Evolutionary conservation across 2,888 invertebrate genomes (phyloP).

Genomic region (Eupithecia exiguata): DNA sequence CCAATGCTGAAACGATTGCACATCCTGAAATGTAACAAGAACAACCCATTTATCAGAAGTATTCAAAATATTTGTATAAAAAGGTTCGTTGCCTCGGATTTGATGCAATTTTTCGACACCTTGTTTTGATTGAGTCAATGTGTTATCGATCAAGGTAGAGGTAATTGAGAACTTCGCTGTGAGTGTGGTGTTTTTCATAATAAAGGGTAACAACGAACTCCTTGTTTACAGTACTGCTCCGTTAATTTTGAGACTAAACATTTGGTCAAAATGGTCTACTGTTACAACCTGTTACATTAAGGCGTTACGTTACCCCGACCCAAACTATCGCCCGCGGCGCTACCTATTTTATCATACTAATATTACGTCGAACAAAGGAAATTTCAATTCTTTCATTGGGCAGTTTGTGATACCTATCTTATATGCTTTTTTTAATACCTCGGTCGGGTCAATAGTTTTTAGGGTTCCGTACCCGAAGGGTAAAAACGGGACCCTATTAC

Average conservation of each 20-base stretch:
- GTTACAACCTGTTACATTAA: background rate
- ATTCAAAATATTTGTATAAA: slow-evolving; percentile 32
- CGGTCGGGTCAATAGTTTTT: too few species aligned
- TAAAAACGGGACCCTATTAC: too few species aligned
- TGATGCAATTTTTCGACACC: slow-evolving; percentile 37
- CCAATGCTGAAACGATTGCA: slow-evolving; percentile 14
- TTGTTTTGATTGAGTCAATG: slow-evolving; percentile 34
- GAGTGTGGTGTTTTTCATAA: slow-evolving; percentile 34
- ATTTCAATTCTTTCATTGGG: too few species aligned
- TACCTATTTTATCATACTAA: too few species aligned
- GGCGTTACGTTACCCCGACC: too few species aligned
- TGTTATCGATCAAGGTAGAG: slow-evolving; percentile 25
- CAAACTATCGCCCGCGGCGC: too few species aligned
- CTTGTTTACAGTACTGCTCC: slow-evolving; percentile 27
- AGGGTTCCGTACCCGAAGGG: too few species aligned
- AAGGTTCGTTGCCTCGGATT: slow-evolving; percentile 33
- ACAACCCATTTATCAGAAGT: slow-evolving; percentile 21
- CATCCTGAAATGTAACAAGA: slow-evolving; percentile 21
- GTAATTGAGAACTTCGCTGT: slow-evolving; percentile 33
- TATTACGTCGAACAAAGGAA: too few species aligned
- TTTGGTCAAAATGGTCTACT: background rate
- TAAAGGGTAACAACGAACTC: slow-evolving; percentile 27
- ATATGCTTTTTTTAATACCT: too few species aligned
- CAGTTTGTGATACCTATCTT: too few species aligned
- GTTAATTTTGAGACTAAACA: slow-evolving; percentile 1